Conservation (phyloP, 1,140 invertebrate species). For the Pristionchus pacificus region DNA sequence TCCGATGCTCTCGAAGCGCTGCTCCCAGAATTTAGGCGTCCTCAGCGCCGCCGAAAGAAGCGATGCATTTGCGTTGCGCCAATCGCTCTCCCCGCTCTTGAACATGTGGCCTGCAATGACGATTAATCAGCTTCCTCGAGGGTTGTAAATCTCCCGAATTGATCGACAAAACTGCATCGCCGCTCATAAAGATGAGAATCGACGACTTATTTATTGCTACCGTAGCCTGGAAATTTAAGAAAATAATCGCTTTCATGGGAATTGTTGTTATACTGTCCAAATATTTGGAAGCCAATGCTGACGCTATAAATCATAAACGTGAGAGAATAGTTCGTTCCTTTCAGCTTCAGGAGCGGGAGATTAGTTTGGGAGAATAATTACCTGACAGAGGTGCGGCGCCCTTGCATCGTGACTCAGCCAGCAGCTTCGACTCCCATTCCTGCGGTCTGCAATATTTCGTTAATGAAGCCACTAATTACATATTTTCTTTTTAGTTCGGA, state of each 20-base stretch:
- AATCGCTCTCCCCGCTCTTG: conserved; percentile 43
- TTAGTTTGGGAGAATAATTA: conserved; percentile 47
- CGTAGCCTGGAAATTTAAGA: neutral
- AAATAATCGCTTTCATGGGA: too few relatives aligned
- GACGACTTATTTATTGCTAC: conserved; percentile 1
- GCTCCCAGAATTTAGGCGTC: conserved; percentile 57
- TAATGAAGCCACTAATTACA: too few relatives aligned
- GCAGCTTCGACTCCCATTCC: conserved; percentile 51
- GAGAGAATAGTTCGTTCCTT: too few relatives aligned
- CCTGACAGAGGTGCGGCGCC: conserved; percentile 51
- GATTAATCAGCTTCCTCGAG: too few relatives aligned
- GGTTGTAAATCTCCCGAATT: too few relatives aligned
- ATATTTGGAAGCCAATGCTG: too few relatives aligned
- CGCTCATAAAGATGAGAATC: conserved; percentile 3
- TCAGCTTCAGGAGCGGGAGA: neutral
- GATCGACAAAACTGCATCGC: conserved; percentile 9
- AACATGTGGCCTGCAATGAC: conserved; percentile 8
- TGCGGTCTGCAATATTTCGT: conserved; percentile 55
- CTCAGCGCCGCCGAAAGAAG: conserved; percentile 52
- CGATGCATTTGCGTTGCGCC: conserved; percentile 43
- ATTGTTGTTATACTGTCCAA: too few relatives aligned
- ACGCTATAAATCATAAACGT: too few relatives aligned
- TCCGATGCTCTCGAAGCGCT: conserved; percentile 49
- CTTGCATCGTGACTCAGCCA: conserved; percentile 43
- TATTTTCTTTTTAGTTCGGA: too few relatives aligned